Base-by-base conservation (phyloP, 30 jellyfish, hydroid and myxozoan species). In the Euphysa ruthae region DNA sequence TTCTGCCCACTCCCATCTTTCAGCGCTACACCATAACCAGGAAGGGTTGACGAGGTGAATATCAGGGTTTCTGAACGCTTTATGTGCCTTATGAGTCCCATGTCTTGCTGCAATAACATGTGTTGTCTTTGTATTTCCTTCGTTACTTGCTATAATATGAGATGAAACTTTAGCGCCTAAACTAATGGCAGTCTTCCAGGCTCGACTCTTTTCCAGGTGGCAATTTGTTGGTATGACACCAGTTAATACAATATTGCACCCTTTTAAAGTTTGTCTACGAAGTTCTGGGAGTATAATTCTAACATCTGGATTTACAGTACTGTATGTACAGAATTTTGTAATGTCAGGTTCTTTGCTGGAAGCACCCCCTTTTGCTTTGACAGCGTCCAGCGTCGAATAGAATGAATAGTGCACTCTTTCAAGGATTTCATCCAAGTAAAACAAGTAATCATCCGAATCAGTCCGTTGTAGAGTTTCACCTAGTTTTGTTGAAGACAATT, bases 21-120 rank as follows among this genome's bases (percentile, higher is more conserved):
- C 95, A 31, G 71, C 73, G 56, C 93, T 76, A 57, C 94, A 80
- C 97, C 97, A 88, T 15, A 88, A 77, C 97, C 97, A 88, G 32
- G 80, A 75, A 2, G 94, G 95, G 32, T 81, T 86, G 16, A 88
- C 97, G 24, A 88, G 77, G 58, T 80, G 50, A 7, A 88, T 80
- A 30, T 69, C 81, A 1, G 79, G 73, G 20, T 68, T 22, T 44
- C 69, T 88, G 49, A 49, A 61, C 4, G 97, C 97, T 15, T 72
- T 73, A 58, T 74, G 74, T 14, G 97, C 97, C 46, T 88, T 88
- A 55, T 88, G 95, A 1, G 97, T 88, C 15, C 97, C 97, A 38
- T 74, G 94, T 12, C 97, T 80, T 3, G 97, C 97, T 18, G 97
- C 97, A 6, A 88, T 70, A 14, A 88, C 93, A 56, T 88, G 97